These are phyloP conservation scores for Chaitophorus viminalis DNA, from an alignment of 2,888 invertebrate species.

Conservation along the genomic window DNA sequence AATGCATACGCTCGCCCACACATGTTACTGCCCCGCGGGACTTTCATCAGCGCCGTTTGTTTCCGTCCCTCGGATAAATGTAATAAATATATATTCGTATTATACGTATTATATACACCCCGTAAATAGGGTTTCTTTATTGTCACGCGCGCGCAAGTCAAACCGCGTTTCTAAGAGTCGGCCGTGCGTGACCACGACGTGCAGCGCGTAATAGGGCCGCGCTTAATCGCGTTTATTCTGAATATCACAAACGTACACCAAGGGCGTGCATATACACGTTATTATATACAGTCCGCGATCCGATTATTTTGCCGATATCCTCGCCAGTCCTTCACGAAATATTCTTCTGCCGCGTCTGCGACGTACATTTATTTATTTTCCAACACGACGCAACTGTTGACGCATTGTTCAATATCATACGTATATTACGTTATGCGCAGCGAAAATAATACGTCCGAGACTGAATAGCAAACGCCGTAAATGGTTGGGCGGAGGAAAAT, in stretches of 20 bases:
- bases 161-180: neutral
- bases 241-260: neutral
- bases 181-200: neutral
- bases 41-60: slow-evolving; percentile 14
- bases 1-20: neutral
- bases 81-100: neutral
- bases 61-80: neutral
- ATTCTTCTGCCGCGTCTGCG: too few relatives aligned
- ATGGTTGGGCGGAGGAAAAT: too few relatives aligned
- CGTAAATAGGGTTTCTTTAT: neutral
- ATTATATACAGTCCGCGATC: too few relatives aligned
- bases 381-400: too few relatives aligned
- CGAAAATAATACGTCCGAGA: too few relatives aligned
- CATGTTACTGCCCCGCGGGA: neutral
- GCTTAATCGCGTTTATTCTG: neutral
- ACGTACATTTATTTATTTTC: too few relatives aligned
- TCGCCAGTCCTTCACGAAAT: too few relatives aligned
- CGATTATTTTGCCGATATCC: too few relatives aligned
- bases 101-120: neutral
- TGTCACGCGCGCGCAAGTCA: neutral
- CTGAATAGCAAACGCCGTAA: too few relatives aligned
- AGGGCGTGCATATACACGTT: too few relatives aligned
- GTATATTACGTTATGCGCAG: too few relatives aligned
- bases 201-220: neutral
- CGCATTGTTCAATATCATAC: too few relatives aligned